Conservation (phyloP, 1,140 invertebrate species). For the Bombus confusus region DNA sequence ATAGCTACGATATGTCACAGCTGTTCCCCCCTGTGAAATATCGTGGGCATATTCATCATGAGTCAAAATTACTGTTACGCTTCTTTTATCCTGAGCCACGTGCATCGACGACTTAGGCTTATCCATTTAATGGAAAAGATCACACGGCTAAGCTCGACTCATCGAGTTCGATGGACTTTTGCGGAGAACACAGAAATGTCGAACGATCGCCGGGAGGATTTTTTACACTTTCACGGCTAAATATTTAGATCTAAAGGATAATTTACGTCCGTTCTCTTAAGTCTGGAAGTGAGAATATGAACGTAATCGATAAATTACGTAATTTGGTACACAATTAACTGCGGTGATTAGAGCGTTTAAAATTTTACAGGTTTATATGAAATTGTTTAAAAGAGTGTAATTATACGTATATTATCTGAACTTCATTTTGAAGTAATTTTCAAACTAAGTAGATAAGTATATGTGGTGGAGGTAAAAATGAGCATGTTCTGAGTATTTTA, state of each 20-base stretch:
- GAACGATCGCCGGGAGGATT: not conserved
- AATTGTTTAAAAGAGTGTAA: not conserved
- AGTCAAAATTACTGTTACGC: constrained; percentile 16
- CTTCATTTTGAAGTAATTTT: not conserved
- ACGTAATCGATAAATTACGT: not conserved
- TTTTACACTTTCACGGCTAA: too few species aligned
- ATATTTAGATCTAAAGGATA: not conserved
- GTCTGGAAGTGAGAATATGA: not conserved
- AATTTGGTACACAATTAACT: not conserved
- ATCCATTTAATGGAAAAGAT: not conserved
- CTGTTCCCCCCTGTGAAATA: constrained; percentile 29
- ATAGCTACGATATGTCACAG: constrained; percentile 37
- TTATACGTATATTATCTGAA: not conserved
- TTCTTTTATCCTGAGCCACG: not conserved
- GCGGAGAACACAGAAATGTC: not conserved
- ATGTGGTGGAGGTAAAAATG: not conserved
- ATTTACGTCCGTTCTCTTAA: not conserved
- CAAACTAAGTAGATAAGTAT: not conserved
- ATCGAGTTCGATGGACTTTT: too few species aligned
- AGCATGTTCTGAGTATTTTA: not conserved
- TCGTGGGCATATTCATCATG: not conserved
- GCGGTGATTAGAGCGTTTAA: not conserved
- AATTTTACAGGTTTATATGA: not conserved
- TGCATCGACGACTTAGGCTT: not conserved
- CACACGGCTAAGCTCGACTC: not conserved